A percentile compares a stretch with the other conserved stretches of the same genome.
These are phyloP conservation scores for Luperina nickerlii DNA, from an alignment of 2,888 invertebrate species.

Conservation along the genomic window DNA sequence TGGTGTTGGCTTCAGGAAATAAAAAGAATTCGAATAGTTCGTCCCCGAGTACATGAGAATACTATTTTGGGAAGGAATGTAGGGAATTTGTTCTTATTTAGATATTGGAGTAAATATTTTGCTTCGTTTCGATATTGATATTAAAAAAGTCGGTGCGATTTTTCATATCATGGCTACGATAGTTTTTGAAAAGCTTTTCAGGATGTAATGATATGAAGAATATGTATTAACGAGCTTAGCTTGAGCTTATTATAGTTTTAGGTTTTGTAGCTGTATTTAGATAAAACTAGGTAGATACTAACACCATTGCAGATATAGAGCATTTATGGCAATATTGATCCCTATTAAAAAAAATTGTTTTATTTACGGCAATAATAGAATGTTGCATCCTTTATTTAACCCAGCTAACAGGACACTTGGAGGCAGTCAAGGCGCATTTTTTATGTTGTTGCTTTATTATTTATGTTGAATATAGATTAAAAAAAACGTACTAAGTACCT, in stretches of 20 bases:
- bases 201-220: neutral
- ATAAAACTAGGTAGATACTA: neutral
- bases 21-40: constrained; percentile 53
- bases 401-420: too few species aligned
- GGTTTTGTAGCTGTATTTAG: neutral
- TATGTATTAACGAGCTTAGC: neutral
- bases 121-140: constrained; percentile 42
- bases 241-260: neutral
- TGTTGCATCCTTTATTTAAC: neutral
- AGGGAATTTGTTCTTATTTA: constrained; percentile 56
- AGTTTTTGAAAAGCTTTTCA: neutral
- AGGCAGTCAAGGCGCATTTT: neutral
- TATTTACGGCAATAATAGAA: neutral
- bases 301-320: neutral
- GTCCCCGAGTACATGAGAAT: constrained; percentile 40
- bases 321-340: neutral
- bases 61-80: constrained; percentile 66
- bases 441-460: too few species aligned
- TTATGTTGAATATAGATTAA: neutral
- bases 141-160: neutral
- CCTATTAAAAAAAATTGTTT: neutral
- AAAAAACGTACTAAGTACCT: too few species aligned
- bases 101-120: constrained; percentile 53
- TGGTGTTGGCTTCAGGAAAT: constrained; percentile 48
- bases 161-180: constrained; percentile 9